Base-by-base conservation (phyloP, 2,797 vertebrate genomes). In the Pangasius mekongensis region DNA sequence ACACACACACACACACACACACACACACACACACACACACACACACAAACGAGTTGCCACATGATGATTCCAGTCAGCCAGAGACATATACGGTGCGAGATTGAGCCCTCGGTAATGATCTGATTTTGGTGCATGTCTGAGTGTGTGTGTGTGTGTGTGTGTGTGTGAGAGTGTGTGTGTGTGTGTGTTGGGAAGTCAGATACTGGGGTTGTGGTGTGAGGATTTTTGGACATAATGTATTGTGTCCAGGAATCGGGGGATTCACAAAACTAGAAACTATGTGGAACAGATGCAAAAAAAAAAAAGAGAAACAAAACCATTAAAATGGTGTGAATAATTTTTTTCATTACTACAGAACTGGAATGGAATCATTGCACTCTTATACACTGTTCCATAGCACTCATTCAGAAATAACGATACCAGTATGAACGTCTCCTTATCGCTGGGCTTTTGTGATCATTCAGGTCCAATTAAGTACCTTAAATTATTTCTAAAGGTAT, bases 51-150 rank as follows among this genome's bases (percentile, higher is more conserved):
- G 89, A 83, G 73, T 84, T 77, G 58, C 78, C 89, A 90, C 91
- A 93, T 89, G 81, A 89, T 86, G 81, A 83, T 77, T 85, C 60
- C 64, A 89, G 88, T 90, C 71, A 88, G 83, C 67, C 87, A 87
- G 90, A 93, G 90, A 93, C 88, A 92, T 94, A 93, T 91, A 90
- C 91, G 93, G 93, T 93, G 93, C 90, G 94, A 93, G 93, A 92
- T 91, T 89, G 89, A 91, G 93, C 94, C 95, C 94, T 94, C 88
- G 93, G 92, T 94, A 94, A 95, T 94, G 93, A 95, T 91, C 93
- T 94, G 90, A 91, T 92, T 92, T 91, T 89, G 74, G 92, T 93
- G 90, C 52, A 43, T 36, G 47, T 93, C 84, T 89, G 88, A 84
- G 39, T 39, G 43, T 30, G 39, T 67, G 49, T 52, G 62, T 43